Evolutionary conservation across 2,888 invertebrate genomes (phyloP).

Genomic region (Phengaris alcon): DNA sequence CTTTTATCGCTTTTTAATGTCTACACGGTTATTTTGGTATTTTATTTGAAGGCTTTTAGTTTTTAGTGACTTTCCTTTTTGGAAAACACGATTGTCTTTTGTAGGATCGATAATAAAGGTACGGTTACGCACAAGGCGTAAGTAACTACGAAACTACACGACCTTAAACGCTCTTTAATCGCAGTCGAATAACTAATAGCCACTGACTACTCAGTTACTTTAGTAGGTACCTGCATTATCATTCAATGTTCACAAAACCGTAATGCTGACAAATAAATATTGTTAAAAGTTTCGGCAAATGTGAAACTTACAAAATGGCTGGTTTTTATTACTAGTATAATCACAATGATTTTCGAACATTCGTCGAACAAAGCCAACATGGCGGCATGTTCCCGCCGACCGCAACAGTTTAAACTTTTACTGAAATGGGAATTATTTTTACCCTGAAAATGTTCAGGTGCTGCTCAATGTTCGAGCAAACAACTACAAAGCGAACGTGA

Average conservation of each 20-base stretch:
- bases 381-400: not conserved
- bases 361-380: not conserved
- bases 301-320: no score
- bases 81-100: not conserved
- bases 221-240: not conserved
- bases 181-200: no score
- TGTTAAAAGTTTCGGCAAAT: no score
- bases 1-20: slow-evolving; percentile 11
- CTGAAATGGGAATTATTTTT: slow-evolving; percentile 17
- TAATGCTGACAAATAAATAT: not conserved
- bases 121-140: no score
- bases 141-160: no score
- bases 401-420: not conserved
- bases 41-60: not conserved
- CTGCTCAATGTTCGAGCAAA: not conserved
- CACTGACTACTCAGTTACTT: not conserved
- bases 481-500: not conserved
- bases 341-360: not conserved
- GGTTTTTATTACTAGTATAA: no score
- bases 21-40: slow-evolving; percentile 3
- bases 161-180: no score
- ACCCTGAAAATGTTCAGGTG: slow-evolving; percentile 7
- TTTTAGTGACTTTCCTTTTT: not conserved
- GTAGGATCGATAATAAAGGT: not conserved
- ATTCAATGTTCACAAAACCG: not conserved